phyloP scores from a whole-genome alignment of 2,888 invertebrate genomes.

The Patella pellucida region DNA sequence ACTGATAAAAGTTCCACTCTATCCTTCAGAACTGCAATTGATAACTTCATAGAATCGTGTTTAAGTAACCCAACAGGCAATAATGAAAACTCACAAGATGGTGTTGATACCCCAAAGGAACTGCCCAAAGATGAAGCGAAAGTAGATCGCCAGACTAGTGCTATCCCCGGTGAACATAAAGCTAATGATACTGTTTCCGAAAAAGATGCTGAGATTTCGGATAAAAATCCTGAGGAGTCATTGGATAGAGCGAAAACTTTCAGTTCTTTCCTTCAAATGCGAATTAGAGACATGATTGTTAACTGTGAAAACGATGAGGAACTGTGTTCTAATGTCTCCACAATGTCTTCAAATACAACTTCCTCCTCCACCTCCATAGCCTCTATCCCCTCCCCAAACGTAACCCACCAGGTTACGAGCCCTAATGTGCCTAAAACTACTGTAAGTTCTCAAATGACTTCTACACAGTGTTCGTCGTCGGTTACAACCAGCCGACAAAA shows the following conservation, averaged over 20 bases:
- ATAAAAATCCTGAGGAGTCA: background rate
- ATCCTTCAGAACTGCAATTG: background rate
- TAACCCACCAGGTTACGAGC: background rate
- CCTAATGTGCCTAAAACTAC: background rate
- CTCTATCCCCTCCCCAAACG: background rate
- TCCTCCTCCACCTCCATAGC: background rate
- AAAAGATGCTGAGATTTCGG: no score
- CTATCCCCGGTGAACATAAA: no score
- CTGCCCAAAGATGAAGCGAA: no score
- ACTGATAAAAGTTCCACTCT: background rate
- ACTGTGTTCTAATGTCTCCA: background rate
- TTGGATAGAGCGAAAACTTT: background rate
- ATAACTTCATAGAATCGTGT: constrained; percentile 4
- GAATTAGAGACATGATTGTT: background rate
- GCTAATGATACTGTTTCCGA: no score
- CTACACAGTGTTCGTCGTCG: background rate
- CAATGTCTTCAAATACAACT: background rate
- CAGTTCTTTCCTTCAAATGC: background rate
- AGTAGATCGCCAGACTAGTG: no score
- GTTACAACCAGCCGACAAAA: background rate
- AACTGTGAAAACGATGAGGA: constrained; percentile 6
- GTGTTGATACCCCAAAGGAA: no score
- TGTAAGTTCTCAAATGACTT: background rate
- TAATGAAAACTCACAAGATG: no score
- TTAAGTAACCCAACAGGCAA: background rate